A percentile compares a stretch with the other conserved stretches of the same genome.
phyloP scores from a whole-genome alignment of 2,888 invertebrate species.

The Panorpa germanica region DNA sequence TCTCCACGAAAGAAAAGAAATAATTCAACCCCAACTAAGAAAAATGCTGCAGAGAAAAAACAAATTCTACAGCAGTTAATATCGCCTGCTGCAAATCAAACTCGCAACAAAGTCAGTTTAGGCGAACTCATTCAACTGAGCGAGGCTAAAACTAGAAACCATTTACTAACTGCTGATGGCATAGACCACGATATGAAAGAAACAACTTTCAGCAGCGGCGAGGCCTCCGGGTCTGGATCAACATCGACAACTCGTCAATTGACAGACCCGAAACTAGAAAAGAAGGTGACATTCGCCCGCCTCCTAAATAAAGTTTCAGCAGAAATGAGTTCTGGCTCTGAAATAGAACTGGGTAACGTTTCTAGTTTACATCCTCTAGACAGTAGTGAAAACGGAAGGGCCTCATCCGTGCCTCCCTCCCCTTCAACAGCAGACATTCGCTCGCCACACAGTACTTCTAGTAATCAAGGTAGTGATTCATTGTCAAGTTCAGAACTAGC shows the following conservation, averaged over 20 bases:
- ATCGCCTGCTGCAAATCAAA: slow-evolving; percentile 42
- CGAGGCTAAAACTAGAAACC: slow-evolving; percentile 33
- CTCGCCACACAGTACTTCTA: slow-evolving; percentile 47
- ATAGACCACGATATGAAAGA: slow-evolving; percentile 31
- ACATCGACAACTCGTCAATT: slow-evolving; percentile 34
- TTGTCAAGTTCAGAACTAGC: slow-evolving; percentile 54
- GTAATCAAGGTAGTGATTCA: slow-evolving; percentile 60
- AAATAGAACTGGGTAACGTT: slow-evolving; percentile 38
- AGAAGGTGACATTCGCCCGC: slow-evolving; percentile 61
- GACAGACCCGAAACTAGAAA: slow-evolving; percentile 50
- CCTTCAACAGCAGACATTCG: slow-evolving; percentile 39
- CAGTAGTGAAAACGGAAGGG: slow-evolving; percentile 26
- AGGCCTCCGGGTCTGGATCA: slow-evolving; percentile 23
- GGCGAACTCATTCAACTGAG: slow-evolving; percentile 58
- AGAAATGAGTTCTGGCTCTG: slow-evolving; percentile 59
- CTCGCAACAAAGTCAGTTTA: slow-evolving; percentile 38
- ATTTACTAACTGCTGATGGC: slow-evolving; percentile 28
- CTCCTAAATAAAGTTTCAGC: slow-evolving; percentile 54
- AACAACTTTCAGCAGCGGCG: slow-evolving; percentile 36
- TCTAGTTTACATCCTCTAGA: slow-evolving; percentile 28
- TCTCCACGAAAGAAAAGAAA: slow-evolving; percentile 63
- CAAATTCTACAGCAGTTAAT: slow-evolving; percentile 63
- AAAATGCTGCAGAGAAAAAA: slow-evolving; percentile 57
- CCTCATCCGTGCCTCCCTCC: slow-evolving; percentile 38
- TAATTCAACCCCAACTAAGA: slow-evolving; percentile 60